These are phyloP conservation scores for Cartodere bifasciata DNA, from an alignment of 2,888 invertebrate genomes.

Conservation along the genomic window DNA sequence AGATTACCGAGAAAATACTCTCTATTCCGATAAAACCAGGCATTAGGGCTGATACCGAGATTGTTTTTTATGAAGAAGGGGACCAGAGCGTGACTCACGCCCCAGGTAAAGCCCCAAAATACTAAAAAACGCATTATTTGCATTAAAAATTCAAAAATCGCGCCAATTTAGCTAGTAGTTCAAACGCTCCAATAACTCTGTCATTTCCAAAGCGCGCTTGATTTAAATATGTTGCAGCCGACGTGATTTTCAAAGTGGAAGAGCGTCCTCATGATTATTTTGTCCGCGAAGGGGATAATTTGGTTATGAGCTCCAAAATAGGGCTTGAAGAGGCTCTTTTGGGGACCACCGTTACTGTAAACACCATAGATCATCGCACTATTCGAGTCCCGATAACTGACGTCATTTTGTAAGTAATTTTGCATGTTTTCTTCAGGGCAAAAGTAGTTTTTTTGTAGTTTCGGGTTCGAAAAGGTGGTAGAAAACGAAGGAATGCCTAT, in stretches of 20 bases:
- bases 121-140: background rate
- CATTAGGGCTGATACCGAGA: constrained; percentile 56
- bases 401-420: constrained; percentile 44
- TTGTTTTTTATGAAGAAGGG: constrained; percentile 65
- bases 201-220: constrained; percentile 1
- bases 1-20: constrained; percentile 57
- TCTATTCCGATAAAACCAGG: constrained; percentile 65
- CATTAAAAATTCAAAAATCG: too few species aligned
- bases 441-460: constrained; percentile 29
- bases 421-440: background rate
- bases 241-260: constrained; percentile 60
- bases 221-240: constrained; percentile 37
- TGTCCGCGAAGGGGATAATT: constrained; percentile 51
- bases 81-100: constrained; percentile 64
- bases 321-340: constrained; percentile 57
- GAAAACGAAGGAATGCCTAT: constrained; percentile 63
- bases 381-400: constrained; percentile 58
- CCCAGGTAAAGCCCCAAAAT: constrained; percentile 36
- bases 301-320: constrained; percentile 47
- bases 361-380: constrained; percentile 56
- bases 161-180: too few species aligned
- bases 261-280: constrained; percentile 58
- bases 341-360: constrained; percentile 51
- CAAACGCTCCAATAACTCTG: too few species aligned
- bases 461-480: constrained; percentile 55